These are phyloP conservation scores for Actenoides hombroni DNA, from an alignment of 2,113 vertebrate genomes.

Conservation along the genomic window DNA sequence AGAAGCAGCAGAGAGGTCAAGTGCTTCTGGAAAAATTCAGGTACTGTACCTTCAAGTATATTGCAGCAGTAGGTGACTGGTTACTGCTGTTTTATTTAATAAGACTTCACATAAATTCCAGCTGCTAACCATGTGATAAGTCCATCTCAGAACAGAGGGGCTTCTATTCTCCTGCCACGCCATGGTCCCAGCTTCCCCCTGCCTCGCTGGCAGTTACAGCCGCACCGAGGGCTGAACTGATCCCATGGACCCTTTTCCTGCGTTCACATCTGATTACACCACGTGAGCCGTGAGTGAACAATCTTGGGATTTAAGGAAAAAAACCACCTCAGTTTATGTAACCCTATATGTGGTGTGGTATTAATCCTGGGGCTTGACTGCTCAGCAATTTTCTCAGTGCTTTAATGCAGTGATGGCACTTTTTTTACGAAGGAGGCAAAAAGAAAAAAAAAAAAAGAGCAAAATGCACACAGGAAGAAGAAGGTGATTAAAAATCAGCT, in stretches of 20 bases:
- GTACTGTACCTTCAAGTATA: slow-evolving; percentile 61
- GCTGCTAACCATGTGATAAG: slow-evolving; percentile 76
- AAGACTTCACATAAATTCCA: slow-evolving; percentile 73
- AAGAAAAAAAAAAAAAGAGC: neutral
- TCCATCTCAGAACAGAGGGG: slow-evolving; percentile 63
- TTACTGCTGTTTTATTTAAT: slow-evolving; percentile 80
- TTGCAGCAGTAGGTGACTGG: slow-evolving; percentile 69
- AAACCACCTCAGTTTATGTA: neutral
- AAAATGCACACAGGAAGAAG: neutral
- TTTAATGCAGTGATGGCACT: neutral
- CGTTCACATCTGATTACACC: neutral
- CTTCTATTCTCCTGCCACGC: slow-evolving; percentile 35
- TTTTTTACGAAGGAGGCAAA: neutral
- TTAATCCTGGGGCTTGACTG: neutral
- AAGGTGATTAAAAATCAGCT: neutral
- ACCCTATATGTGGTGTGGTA: neutral
- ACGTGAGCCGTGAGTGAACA: neutral
- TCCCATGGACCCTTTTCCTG: neutral
- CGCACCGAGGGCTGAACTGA: neutral
- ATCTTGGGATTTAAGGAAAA: slow-evolving; percentile 12
- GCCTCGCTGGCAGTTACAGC: slow-evolving; percentile 19
- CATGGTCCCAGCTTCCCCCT: slow-evolving; percentile 4
- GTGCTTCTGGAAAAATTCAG: slow-evolving; percentile 63
- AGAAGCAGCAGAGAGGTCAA: slow-evolving; percentile 67
- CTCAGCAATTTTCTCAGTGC: neutral